Evolutionary conservation across 2,888 invertebrate species (phyloP), one percentile per base, ranked within the genome.

Genomic region (Hartigia nigra): DNA sequence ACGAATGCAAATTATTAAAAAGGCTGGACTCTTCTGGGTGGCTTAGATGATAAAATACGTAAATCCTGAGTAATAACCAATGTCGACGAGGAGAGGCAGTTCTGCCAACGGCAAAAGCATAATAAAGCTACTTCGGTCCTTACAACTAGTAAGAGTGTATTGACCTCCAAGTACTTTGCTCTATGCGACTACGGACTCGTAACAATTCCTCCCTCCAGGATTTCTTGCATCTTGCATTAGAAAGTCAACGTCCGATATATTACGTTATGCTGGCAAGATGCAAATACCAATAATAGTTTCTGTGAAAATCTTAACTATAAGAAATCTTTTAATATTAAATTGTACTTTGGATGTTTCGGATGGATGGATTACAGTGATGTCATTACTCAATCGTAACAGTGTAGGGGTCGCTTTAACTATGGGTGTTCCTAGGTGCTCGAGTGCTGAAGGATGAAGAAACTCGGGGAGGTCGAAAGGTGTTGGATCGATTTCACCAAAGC

Each of bases 81-180:
- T 23, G 55, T 55, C 55, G 55, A 55, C 55, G 23, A 55, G 55
- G 5, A 9, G 23, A 55, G 55, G 55, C 55, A 79, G 80, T 80
- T 80, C 77, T 76, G 74, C 79, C 77, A 81, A 82, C 81, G 80
- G 80, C 77, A 78, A 81, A 79, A 76, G 80, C 77, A 81, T 80
- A 85, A 86, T 84, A 81, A 81, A 84, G 81, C 78, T 69, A 75
- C 80, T 74, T n/a, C 76, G 80, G 80, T 77, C 80, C 74, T 55
- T 55, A 55, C 23, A 55, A 78, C 76, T 86, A 78, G 79, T 83
- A 83, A 78, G 86, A 81, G 88, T 86, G 82, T 87, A 86, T 86
- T 85, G 88, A 88, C 87, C 87, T 84, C 82, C 76, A 78, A 81
- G 76, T 55, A 55, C 72, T 72, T 34, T 12, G 72, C 32, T 32